Conservation (phyloP, 2,113 vertebrate species). For the Halichoerus grypus region DNA sequence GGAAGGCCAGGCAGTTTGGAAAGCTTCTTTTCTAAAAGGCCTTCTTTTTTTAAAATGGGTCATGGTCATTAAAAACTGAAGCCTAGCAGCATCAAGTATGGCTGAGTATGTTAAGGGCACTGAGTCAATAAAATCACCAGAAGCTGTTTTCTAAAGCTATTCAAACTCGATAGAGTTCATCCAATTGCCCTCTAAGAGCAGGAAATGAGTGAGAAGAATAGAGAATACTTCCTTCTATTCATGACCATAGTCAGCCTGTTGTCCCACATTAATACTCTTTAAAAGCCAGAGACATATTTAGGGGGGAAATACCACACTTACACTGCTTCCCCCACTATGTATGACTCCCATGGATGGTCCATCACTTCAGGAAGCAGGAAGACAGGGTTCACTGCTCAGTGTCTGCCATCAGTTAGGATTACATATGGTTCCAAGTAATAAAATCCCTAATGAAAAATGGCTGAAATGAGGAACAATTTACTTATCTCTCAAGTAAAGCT, state of each 20-base stretch:
- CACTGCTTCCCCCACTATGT: not conserved
- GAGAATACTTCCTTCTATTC: not conserved
- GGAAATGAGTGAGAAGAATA: conserved; percentile 21
- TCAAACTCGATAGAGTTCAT: conserved; percentile 6
- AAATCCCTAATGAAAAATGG: not conserved
- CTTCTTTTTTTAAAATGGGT: conserved; percentile 30
- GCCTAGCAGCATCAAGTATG: not conserved
- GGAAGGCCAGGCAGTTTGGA: not conserved
- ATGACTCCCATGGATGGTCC: not conserved
- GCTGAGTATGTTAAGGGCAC: not conserved
- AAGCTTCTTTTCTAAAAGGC: conserved; percentile 35
- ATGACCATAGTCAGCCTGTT: not conserved
- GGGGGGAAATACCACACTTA: not conserved
- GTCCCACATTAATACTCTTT: not conserved
- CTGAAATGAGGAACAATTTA: not conserved
- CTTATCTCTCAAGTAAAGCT: not conserved
- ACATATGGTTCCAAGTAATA: not conserved
- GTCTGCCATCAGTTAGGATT: not conserved
- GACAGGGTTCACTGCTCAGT: not conserved
- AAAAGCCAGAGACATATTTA: not conserved
- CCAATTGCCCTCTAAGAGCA: conserved; percentile 25
- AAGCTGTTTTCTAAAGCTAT: conserved; percentile 57
- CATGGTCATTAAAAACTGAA: conserved; percentile 11
- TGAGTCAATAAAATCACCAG: conserved; percentile 51
- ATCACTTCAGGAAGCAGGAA: not conserved